Conservation (phyloP, 2,113 vertebrate species). For the Onychostoma macrolepis region DNA sequence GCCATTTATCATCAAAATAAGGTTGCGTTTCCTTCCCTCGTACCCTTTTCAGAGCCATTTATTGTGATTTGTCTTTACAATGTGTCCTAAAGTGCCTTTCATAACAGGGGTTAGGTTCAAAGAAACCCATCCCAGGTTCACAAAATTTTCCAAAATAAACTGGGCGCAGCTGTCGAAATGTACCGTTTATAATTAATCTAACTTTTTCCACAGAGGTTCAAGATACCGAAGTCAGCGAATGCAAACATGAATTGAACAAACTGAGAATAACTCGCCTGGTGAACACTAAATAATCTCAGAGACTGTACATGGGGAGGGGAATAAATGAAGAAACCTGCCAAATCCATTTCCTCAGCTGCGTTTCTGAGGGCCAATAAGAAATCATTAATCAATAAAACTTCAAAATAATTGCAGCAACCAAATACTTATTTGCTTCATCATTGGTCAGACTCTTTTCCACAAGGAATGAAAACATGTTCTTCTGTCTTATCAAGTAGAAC, state of each 20-base stretch:
- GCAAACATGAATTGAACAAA: slow-evolving; percentile 46
- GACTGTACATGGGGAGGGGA: neutral
- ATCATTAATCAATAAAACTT: slow-evolving; percentile 40
- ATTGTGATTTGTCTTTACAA: slow-evolving; percentile 52
- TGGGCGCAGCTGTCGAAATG: slow-evolving; percentile 53
- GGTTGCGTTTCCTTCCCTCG: slow-evolving; percentile 49
- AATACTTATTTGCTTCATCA: slow-evolving; percentile 38
- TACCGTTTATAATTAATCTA: slow-evolving; percentile 52
- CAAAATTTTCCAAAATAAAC: slow-evolving; percentile 59
- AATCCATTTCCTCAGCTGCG: slow-evolving; percentile 28
- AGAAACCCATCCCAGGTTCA: slow-evolving; percentile 52
- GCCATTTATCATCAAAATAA: slow-evolving; percentile 49
- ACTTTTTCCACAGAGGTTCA: slow-evolving; percentile 48
- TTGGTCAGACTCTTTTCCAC: neutral
- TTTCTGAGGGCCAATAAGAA: slow-evolving; percentile 24
- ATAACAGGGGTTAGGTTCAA: slow-evolving; percentile 55
- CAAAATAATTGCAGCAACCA: slow-evolving; percentile 41
- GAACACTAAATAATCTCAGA: slow-evolving; percentile 31
- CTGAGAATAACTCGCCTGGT: slow-evolving; percentile 35
- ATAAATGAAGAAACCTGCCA: slow-evolving; percentile 27
- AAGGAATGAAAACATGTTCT: slow-evolving; percentile 7
- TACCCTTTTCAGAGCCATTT: slow-evolving; percentile 47
- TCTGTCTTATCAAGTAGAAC: slow-evolving; percentile 32
- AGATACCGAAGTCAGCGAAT: slow-evolving; percentile 33
- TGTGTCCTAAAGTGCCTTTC: slow-evolving; percentile 50